Percentiles rank a stretch among this genome's conserved stretches.
These are phyloP conservation scores for Phymorhynchus buccinoides DNA, from an alignment of 1,140 invertebrate species.

Conservation along the genomic window DNA sequence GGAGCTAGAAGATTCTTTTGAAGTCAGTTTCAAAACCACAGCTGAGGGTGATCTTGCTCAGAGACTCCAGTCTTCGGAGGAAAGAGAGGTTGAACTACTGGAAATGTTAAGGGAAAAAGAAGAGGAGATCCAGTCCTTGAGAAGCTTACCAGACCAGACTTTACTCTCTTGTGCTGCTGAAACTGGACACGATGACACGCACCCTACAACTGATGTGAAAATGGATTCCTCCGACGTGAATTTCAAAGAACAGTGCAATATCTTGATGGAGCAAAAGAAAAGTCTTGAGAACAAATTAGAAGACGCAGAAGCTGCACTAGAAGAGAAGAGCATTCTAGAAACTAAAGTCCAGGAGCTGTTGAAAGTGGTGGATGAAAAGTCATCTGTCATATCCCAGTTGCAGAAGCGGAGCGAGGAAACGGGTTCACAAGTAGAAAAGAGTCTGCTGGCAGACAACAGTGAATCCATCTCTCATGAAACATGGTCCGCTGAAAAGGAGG, in stretches of 20 bases:
- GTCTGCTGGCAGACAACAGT: not conserved
- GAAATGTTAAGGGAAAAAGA: conserved; percentile 36
- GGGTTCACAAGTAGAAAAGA: not conserved
- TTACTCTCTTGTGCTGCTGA: not conserved
- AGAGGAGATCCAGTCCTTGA: conserved; percentile 23
- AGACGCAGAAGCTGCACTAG: conserved; percentile 11
- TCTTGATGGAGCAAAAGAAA: not conserved
- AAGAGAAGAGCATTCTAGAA: conserved; percentile 27
- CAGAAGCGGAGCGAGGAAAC: not conserved
- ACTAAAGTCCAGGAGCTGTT: conserved; percentile 26
- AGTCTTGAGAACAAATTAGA: conserved; percentile 7
- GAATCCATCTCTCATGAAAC: not conserved
- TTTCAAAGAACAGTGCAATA: not conserved
- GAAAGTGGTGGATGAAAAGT: conserved; percentile 11
- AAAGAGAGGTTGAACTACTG: conserved; percentile 39
- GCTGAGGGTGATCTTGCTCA: conserved; percentile 14
- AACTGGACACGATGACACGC: not conserved
- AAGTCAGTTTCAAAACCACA: not conserved
- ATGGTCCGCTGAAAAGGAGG: not conserved
- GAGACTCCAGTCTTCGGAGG: conserved; percentile 36
- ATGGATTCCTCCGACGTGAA: not conserved
- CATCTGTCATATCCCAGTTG: not conserved
- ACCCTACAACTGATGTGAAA: not conserved
- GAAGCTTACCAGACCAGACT: not conserved
- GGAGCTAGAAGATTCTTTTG: not conserved